Evolutionary conservation across 2,888 invertebrate genomes (phyloP).

Genomic region (Dolichomitus sp.): DNA sequence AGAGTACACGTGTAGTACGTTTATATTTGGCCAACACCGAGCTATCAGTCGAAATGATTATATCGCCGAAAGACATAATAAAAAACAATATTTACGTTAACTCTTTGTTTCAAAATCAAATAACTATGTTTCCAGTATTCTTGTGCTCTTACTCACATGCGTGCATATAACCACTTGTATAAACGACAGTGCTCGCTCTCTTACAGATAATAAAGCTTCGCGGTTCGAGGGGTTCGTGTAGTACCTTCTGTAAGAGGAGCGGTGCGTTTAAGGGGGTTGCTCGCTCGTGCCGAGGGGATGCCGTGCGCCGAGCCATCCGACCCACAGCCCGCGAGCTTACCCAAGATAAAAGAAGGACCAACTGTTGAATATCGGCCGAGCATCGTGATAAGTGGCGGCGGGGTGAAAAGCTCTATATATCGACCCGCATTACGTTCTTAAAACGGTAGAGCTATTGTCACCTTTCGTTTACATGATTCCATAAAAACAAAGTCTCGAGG

Average conservation of each 20-base stretch:
- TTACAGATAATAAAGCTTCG: slow-evolving; percentile 70
- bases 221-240: slow-evolving; percentile 74
- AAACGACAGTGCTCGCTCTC: slow-evolving; percentile 35
- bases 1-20: too few species aligned
- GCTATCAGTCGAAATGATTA: too few species aligned
- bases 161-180: slow-evolving; percentile 9
- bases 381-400: slow-evolving; percentile 74
- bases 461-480: neutral
- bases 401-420: slow-evolving; percentile 64
- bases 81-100: too few species aligned
- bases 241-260: slow-evolving; percentile 61
- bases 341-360: slow-evolving; percentile 86
- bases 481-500: neutral
- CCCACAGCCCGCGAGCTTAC: slow-evolving; percentile 71
- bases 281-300: slow-evolving; percentile 52
- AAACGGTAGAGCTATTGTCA: neutral
- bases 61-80: too few species aligned
- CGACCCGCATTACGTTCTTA: slow-evolving; percentile 28
- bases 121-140: neutral
- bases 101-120: neutral
- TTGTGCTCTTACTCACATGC: neutral
- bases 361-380: slow-evolving; percentile 85
- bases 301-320: slow-evolving; percentile 18
- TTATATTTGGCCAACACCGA: too few species aligned
- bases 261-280: slow-evolving; percentile 73